Conservation (phyloP, 2,113 vertebrate species). For the Galemys pyrenaicus region DNA sequence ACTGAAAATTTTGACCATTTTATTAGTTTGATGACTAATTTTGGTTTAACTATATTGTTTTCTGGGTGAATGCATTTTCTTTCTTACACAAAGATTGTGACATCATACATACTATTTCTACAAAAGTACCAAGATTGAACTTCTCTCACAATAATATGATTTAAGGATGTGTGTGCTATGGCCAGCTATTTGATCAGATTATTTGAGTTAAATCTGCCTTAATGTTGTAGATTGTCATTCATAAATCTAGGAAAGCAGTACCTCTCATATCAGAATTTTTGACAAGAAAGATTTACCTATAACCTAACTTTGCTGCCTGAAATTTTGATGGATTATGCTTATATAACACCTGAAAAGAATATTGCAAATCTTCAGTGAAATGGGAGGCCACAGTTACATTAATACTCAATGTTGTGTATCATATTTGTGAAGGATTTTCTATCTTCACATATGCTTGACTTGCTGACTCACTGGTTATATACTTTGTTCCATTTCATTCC, state of each 20-base stretch:
- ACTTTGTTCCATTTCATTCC: slow-evolving; percentile 44
- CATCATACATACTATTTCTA: background rate
- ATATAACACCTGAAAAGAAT: background rate
- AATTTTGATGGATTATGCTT: slow-evolving; percentile 6
- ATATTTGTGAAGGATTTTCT: slow-evolving; percentile 40
- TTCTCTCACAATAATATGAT: background rate
- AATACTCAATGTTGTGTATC: slow-evolving; percentile 28
- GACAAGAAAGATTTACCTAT: background rate
- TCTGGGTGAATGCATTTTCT: background rate
- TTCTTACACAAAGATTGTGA: background rate
- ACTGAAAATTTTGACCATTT: background rate
- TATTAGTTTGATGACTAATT: background rate
- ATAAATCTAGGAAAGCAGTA: background rate
- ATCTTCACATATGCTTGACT: background rate
- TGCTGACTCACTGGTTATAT: background rate
- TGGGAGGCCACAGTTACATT: background rate
- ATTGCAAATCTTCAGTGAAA: slow-evolving; percentile 33
- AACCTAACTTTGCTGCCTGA: slow-evolving; percentile 17
- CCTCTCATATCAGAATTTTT: background rate
- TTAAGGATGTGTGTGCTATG: background rate
- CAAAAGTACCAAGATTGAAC: background rate
- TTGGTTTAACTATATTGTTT: background rate
- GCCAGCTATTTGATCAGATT: background rate
- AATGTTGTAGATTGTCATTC: background rate
- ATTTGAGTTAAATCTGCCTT: background rate